A percentile compares a stretch with the other conserved stretches of the same genome.
Evolutionary conservation across 92 coral and sea anemone species (phyloP).

Genomic region (Scolanthus callimorphus): DNA sequence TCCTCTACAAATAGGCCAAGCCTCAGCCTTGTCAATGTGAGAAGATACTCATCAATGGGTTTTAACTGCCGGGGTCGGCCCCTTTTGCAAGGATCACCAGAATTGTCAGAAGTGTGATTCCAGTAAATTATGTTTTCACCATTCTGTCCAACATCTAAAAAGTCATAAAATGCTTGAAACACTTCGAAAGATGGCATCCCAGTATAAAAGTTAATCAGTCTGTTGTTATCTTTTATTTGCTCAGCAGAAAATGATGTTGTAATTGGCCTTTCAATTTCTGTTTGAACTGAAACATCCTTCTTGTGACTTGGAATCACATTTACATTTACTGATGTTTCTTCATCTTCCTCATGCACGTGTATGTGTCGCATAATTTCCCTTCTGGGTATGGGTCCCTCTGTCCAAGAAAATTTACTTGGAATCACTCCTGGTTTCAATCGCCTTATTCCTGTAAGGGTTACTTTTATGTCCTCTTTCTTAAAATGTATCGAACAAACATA

Average conservation of each 20-base stretch:
- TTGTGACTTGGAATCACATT: no score
- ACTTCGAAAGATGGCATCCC: constrained; percentile 36
- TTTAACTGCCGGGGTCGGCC: constrained; percentile 19
- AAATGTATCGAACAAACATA: constrained; percentile 11
- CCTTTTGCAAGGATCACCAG: constrained; percentile 18
- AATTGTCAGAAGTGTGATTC: constrained; percentile 12
- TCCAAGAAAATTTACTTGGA: constrained; percentile 9
- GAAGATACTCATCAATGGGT: constrained; percentile 21
- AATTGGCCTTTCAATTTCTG: no score
- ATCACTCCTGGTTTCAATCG: constrained; percentile 4
- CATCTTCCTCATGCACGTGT: no score
- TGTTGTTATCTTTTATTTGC: no score
- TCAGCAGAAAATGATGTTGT: no score
- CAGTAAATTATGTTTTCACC: constrained; percentile 42
- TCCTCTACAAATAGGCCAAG: constrained; percentile 9
- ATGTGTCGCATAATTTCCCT: no score
- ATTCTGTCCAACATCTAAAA: constrained; percentile 26
- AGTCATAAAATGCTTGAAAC: constrained; percentile 18
- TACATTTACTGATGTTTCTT: no score
- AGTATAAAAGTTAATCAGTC: constrained; percentile 39
- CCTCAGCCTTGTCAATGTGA: constrained; percentile 19
- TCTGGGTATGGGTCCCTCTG: no score
- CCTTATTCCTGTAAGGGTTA: constrained; percentile 4
- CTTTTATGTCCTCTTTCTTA: background rate
- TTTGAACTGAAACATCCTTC: background rate